phyloP scores from a whole-genome alignment of 92 coral and sea anemone species.

The Zoanthus sociatus region DNA sequence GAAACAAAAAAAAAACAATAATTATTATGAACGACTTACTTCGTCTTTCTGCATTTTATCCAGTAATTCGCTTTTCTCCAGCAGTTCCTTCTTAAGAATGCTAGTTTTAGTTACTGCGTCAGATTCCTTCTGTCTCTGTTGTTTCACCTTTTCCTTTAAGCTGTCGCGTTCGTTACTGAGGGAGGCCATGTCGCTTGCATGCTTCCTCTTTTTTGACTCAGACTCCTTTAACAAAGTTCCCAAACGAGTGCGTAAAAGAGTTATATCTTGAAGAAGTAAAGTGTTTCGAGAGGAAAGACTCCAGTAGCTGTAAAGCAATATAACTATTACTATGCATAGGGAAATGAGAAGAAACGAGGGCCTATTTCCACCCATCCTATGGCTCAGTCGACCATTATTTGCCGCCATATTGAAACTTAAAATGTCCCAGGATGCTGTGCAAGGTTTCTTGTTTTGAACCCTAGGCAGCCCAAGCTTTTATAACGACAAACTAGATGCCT shows the following conservation, averaged over 20 bases:
- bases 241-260: slow-evolving; percentile 73
- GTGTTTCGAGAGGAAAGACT: slow-evolving; percentile 87
- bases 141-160: background rate
- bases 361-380: slow-evolving; percentile 47
- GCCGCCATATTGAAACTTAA: slow-evolving; percentile 66
- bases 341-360: slow-evolving; percentile 80
- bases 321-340: slow-evolving; percentile 68
- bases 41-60: slow-evolving; percentile 31
- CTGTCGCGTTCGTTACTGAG: background rate
- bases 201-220: slow-evolving; percentile 56
- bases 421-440: slow-evolving; percentile 36
- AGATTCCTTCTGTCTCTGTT: background rate
- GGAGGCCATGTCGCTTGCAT: background rate
- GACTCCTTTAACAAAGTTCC: slow-evolving; percentile 65
- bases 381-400: slow-evolving; percentile 60
- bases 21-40: background rate
- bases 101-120: background rate
- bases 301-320: slow-evolving; percentile 91
- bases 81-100: background rate
- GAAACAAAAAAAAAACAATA: too few relatives aligned
- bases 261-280: slow-evolving; percentile 73
- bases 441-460: too few relatives aligned
- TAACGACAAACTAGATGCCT: too few relatives aligned
- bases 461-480: too few relatives aligned
- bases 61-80: background rate